Evolutionary conservation across 2,113 vertebrate genomes (phyloP).

Genomic region (Nothoprocta pentlandii): DNA sequence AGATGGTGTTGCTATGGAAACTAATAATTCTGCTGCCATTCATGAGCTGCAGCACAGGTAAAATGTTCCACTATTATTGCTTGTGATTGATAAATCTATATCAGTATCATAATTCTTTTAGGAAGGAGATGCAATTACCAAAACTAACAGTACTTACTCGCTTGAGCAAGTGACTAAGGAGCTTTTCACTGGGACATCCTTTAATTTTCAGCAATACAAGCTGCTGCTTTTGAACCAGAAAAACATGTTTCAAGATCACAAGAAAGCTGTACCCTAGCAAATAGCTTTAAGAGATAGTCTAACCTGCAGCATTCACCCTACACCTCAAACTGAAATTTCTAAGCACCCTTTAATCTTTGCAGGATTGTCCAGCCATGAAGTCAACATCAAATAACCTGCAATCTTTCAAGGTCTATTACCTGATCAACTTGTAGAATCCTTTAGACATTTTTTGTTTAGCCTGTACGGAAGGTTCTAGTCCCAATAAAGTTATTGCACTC

Average conservation of each 20-base stretch:
- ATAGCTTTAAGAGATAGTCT: neutral
- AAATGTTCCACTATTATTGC: conserved; percentile 77
- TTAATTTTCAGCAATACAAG: conserved; percentile 16
- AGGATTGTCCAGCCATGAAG: neutral
- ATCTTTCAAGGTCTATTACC: neutral
- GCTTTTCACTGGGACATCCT: conserved; percentile 7
- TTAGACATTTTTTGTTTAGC: neutral
- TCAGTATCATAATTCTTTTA: conserved; percentile 72
- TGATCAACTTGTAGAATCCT: neutral
- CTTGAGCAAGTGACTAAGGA: conserved; percentile 35
- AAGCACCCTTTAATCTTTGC: neutral
- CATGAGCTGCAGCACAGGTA: conserved; percentile 89
- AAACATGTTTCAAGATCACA: neutral
- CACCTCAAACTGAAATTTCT: neutral
- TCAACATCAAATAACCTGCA: neutral
- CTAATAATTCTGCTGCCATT: conserved; percentile 92
- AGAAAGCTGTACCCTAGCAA: neutral
- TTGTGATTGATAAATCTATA: conserved; percentile 84
- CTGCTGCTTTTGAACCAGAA: conserved; percentile 40
- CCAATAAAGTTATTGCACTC: neutral
- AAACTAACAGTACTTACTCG: conserved; percentile 27
- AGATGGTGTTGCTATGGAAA: conserved; percentile 96
- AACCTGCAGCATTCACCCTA: neutral
- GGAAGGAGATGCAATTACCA: conserved; percentile 26
- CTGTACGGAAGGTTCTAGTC: neutral